Evolutionary conservation across 2,797 vertebrate genomes (phyloP), one percentile per base, ranked within the genome.

Genomic region (Scolopax rusticola): DNA sequence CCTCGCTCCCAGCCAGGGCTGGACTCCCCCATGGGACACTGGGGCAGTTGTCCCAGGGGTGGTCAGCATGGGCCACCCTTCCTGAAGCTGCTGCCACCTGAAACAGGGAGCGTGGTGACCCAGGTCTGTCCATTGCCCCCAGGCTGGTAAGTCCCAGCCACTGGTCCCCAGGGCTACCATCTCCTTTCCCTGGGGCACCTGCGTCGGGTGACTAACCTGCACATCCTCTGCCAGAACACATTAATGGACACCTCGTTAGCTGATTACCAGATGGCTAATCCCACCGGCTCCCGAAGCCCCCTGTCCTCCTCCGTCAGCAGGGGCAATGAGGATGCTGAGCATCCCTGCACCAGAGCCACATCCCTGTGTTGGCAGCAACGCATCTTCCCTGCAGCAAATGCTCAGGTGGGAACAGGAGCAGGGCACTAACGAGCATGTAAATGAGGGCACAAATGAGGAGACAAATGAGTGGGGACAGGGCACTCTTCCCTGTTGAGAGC

Each of bases 301-400:
- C 38, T 2, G 0, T 25, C 24, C 50, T 79, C 9, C 69, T 63
- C 1, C 1, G 27, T 41, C 48, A 63, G 69, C 38, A 24, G 38
- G 8, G 12, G 23, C 45, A 20, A 40, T 1, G 14, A 70, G 41
- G 64, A 8, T 14, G 8, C 57, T 38, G 64, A 77, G 43, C 65
- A 32, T n/a, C 36, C 67, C 23, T 27, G 30, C 32, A 9, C 56
- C 56, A 20, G 38, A 2, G 1, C 59, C 6, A 8, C 51, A 28
- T 13, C 54, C 60, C 45, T 47, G 38, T 3, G 0, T 8, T 1
- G 4, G n/a, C 3, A 4, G 25, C 48, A 8, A 20, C 14, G 20
- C 57, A 15, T 38, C 32, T 64, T 56, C 63, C 50, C 38, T 1
- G 1, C 27, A 14, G 56, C 25, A 47, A 70, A 56, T 10, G 36